Conservation (phyloP, 2,113 vertebrate species). For the Prunella fulvescens region DNA sequence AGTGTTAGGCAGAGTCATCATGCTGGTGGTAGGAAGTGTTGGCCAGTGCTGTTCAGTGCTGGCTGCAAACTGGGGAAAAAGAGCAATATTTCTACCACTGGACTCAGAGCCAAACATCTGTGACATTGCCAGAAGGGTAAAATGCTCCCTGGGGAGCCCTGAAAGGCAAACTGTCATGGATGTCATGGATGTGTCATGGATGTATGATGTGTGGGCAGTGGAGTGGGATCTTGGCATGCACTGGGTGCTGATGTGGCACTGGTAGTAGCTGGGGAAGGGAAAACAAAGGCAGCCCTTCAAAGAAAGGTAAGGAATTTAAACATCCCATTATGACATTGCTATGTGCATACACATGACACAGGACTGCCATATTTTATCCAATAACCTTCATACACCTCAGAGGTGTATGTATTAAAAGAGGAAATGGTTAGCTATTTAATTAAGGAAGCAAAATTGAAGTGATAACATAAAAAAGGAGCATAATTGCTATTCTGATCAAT, state of each 20-base stretch:
- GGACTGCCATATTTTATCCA: not conserved
- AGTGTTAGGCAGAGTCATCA: not conserved
- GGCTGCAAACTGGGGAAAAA: not conserved
- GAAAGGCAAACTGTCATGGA: not conserved
- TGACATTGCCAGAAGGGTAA: not conserved
- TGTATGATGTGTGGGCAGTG: fast-evolving
- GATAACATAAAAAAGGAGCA: not conserved
- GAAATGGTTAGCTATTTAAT: conserved; percentile 1
- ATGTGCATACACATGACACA: fast-evolving
- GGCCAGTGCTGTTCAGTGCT: not conserved
- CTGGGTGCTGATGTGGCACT: not conserved
- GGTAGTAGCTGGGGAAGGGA: not conserved
- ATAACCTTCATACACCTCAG: not conserved
- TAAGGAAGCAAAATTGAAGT: conserved; percentile 6
- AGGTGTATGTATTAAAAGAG: not conserved
- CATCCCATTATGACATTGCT: not conserved
- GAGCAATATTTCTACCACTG: not conserved
- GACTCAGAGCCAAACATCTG: not conserved
- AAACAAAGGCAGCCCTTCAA: not conserved
- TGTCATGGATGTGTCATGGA: not conserved
- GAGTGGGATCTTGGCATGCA: not conserved
- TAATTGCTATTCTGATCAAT: conserved; percentile 6
- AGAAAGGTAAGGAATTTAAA: not conserved
- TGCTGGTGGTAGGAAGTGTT: not conserved
- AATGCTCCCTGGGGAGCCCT: not conserved